Conservation (phyloP, 2,888 invertebrate genomes). For the Embidobia sp. region DNA sequence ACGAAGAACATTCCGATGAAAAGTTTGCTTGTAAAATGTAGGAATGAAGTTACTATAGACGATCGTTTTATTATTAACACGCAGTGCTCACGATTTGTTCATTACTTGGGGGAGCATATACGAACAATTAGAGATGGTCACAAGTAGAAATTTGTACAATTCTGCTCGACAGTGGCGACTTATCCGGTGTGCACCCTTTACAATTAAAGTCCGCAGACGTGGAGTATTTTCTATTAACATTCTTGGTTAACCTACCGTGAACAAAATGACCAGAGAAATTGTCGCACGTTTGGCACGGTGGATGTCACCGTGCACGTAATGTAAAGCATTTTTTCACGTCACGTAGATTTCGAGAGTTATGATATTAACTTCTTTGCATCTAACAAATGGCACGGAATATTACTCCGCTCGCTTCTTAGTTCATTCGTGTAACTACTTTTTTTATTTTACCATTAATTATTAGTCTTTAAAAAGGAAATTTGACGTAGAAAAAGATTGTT, state of each 20-base stretch:
- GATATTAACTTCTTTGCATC: conserved; percentile 25
- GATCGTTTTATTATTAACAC: conserved; percentile 36
- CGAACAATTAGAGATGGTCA: conserved; percentile 21
- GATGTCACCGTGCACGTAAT: conserved; percentile 46
- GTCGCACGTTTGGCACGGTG: conserved; percentile 68
- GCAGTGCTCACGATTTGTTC: conserved; percentile 28
- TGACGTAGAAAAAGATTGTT: too few relatives aligned
- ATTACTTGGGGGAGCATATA: conserved; percentile 35
- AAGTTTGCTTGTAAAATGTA: too few relatives aligned
- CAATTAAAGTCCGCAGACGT: conserved; percentile 77
- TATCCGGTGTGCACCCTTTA: conserved; percentile 65
- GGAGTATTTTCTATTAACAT: conserved; percentile 81
- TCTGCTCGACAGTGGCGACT: conserved; percentile 57
- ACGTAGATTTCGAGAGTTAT: conserved; percentile 43
- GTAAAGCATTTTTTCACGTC: conserved; percentile 43
- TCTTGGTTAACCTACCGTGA: conserved; percentile 77
- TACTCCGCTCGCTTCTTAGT: too few relatives aligned
- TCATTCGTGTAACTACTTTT: too few relatives aligned
- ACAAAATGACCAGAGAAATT: conserved; percentile 77
- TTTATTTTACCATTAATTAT: too few relatives aligned
- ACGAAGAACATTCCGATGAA: too few relatives aligned
- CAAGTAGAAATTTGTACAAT: conserved; percentile 60
- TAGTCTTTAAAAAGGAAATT: too few relatives aligned
- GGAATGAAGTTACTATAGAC: not conserved
- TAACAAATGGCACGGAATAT: too few relatives aligned